These are phyloP conservation scores for Hydrophis major DNA, from an alignment of 2,797 vertebrate genomes.

Conservation along the genomic window DNA sequence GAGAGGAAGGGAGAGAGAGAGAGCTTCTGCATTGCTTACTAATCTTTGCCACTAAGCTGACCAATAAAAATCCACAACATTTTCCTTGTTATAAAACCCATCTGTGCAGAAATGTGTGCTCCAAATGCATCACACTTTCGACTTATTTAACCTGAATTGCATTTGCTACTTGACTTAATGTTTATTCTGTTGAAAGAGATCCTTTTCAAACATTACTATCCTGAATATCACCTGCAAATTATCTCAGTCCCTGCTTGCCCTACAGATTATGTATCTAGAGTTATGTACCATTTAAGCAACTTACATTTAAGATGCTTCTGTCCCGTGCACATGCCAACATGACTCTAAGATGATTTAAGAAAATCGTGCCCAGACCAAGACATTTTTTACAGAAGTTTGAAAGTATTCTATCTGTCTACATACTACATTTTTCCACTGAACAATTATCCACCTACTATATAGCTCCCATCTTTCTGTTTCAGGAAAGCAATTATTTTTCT, in stretches of 20 bases:
- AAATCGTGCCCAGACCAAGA: not conserved
- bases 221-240: not conserved
- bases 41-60: not conserved
- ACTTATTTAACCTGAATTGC: not conserved
- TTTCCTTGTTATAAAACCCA: not conserved
- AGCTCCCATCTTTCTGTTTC: not conserved
- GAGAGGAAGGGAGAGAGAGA: not conserved
- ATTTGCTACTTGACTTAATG: not conserved
- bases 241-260: not conserved
- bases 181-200: not conserved
- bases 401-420: not conserved
- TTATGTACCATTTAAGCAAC: not conserved
- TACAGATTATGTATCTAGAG: not conserved
- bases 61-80: not conserved
- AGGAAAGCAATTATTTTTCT: not conserved
- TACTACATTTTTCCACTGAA: not conserved
- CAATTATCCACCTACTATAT: not conserved
- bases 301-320: not conserved
- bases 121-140: not conserved
- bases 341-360: not conserved
- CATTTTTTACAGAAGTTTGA: not conserved
- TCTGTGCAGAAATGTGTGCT: not conserved
- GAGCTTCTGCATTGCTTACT: not conserved
- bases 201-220: not conserved
- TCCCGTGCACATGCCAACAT: not conserved